These are phyloP conservation scores for Megatriorchis doriae DNA, from an alignment of 2,113 vertebrate species.

Conservation along the genomic window DNA sequence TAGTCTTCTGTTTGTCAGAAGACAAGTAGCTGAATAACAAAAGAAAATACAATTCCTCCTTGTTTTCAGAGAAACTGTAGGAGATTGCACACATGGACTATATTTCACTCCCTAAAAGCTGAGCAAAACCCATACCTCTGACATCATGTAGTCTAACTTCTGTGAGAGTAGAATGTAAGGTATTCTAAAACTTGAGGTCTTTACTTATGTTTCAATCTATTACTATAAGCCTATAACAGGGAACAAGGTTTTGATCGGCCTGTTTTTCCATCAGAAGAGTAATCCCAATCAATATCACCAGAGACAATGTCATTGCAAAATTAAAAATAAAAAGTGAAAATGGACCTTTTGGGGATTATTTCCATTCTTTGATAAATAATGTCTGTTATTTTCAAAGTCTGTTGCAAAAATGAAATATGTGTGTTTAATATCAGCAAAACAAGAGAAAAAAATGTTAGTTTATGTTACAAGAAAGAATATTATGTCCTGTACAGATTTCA, in stretches of 20 bases:
- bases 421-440: neutral
- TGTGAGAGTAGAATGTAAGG: neutral
- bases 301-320: neutral
- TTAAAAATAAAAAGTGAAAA: neutral
- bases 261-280: neutral
- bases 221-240: neutral
- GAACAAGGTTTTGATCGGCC: neutral
- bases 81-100: neutral
- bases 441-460: neutral
- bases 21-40: neutral
- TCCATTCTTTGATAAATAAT: neutral
- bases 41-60: neutral
- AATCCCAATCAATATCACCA: neutral
- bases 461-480: neutral
- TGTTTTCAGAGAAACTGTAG: neutral
- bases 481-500: neutral
- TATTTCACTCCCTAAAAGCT: neutral
- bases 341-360: neutral
- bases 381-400: neutral
- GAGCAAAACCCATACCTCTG: neutral
- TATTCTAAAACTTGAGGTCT: neutral
- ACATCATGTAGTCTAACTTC: neutral
- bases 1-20: neutral
- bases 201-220: neutral
- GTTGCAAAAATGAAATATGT: neutral